Evolutionary conservation across 1,140 invertebrate species (phyloP), one percentile per base, ranked within the genome.

Genomic region (Chrysopa pallens): DNA sequence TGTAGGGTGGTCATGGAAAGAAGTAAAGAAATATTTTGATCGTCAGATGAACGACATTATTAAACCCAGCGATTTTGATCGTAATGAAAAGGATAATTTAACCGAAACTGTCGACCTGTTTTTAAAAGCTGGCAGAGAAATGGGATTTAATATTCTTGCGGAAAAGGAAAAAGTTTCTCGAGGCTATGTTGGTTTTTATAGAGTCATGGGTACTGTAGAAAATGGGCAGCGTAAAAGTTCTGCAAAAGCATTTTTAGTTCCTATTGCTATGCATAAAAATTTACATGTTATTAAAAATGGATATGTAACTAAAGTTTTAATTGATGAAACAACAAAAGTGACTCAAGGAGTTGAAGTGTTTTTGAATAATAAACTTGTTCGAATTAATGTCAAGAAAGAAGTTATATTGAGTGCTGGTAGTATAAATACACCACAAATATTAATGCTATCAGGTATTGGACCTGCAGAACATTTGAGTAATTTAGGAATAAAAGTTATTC

Each of bases 1-100:
- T 52, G 59, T 63, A 2, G 85, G 84, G 0, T 96, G 92, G 92
- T 76, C 77, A 14, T 96, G 86, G 56, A 59, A 74, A 1, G 77
- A 89, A 40, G 68, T 91, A 0, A 53, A 89, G 7, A 80, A 76
- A 0, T 91, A 89, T 58, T 92, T 92, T 51, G 50, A 47, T 14
- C 59, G 57, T 23, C 17, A 23, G 5, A 23, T 23, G 17, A 63
- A 74, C 41, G 59, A 57, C 46, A 70, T 70, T 49, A 48, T 62
- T 43, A 56, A 66, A 48, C 47, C 69, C 28, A 62, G 49, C 5
- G 5, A 23, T 23, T 23, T 23, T 23, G 17, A 23, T 5, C 17
- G 17, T 49, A 69, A 66, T 56, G 50, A 27, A 61, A 67, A 8
- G 84, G 84, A 1, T 75, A 74, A 44, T 53, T 84, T 42, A 72